These are phyloP conservation scores for Antitype chi DNA, from an alignment of 2,888 invertebrate genomes.

Conservation along the genomic window DNA sequence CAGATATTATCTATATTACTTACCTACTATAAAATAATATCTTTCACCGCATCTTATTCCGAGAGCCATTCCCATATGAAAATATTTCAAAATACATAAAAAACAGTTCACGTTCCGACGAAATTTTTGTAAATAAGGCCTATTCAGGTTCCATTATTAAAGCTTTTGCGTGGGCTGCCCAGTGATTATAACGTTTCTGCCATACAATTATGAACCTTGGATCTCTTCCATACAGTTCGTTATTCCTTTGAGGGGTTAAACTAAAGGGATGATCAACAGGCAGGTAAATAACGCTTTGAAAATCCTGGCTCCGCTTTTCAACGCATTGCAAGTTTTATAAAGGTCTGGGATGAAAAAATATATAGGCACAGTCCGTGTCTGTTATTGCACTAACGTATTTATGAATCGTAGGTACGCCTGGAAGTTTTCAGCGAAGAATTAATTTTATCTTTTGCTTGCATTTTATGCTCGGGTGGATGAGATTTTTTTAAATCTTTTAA, in stretches of 20 bases:
- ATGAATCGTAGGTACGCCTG: slow-evolving; percentile 32
- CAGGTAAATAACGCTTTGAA: slow-evolving; percentile 66
- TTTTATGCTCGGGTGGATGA: slow-evolving; percentile 26
- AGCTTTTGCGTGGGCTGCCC: slow-evolving; percentile 56
- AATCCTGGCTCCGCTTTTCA: slow-evolving; percentile 58
- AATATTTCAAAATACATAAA: slow-evolving; percentile 41
- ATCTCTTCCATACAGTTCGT: slow-evolving; percentile 18
- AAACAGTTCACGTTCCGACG: slow-evolving; percentile 35
- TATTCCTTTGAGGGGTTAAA: slow-evolving; percentile 27
- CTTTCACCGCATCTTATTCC: slow-evolving; percentile 5
- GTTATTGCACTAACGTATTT: slow-evolving; percentile 59
- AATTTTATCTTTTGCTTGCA: slow-evolving; percentile 33
- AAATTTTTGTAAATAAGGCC: slow-evolving; percentile 57
- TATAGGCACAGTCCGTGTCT: slow-evolving; percentile 38
- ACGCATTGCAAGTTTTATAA: slow-evolving; percentile 54
- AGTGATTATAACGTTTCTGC: slow-evolving; percentile 57
- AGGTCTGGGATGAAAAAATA: slow-evolving; percentile 61
- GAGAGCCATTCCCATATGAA: slow-evolving; percentile 35
- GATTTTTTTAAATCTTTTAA: slow-evolving; percentile 21
- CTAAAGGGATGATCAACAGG: slow-evolving; percentile 71
- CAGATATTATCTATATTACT: not conserved
- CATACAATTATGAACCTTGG: slow-evolving; percentile 41
- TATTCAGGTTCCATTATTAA: slow-evolving; percentile 68
- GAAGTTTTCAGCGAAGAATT: slow-evolving; percentile 42
- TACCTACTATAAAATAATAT: not conserved